phyloP scores from a whole-genome alignment of 2,797 vertebrate genomes.

The Apogon talboti region DNA sequence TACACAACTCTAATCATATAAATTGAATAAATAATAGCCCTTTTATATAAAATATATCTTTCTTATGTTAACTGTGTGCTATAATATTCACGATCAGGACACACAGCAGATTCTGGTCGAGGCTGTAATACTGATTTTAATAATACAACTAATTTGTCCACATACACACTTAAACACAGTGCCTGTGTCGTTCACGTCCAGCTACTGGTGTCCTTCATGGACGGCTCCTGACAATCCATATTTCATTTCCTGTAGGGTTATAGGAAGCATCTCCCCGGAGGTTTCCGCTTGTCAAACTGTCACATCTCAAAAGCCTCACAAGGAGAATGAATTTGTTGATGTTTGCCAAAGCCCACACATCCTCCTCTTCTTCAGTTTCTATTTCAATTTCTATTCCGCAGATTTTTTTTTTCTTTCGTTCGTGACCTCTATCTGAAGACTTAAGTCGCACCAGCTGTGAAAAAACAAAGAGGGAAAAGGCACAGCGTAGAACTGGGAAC shows the following conservation, averaged over 20 bases:
- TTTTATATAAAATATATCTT: too few species aligned
- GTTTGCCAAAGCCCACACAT: slow-evolving; percentile 67
- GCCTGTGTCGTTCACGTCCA: slow-evolving; percentile 24
- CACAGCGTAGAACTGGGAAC: slow-evolving; percentile 22
- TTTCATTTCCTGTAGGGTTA: slow-evolving; percentile 77
- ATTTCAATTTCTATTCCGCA: slow-evolving; percentile 40
- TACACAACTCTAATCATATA: too few species aligned
- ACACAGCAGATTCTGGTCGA: neutral
- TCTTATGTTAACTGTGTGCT: too few species aligned
- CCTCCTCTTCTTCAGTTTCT: slow-evolving; percentile 53
- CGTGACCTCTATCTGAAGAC: slow-evolving; percentile 47
- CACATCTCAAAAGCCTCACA: slow-evolving; percentile 66
- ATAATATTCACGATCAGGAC: neutral
- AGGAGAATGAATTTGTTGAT: slow-evolving; percentile 70
- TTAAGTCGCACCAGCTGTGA: slow-evolving; percentile 44
- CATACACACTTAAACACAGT: neutral
- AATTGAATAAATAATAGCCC: too few species aligned
- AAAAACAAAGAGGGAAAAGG: slow-evolving; percentile 23
- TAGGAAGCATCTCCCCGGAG: slow-evolving; percentile 68
- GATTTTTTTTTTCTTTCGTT: slow-evolving; percentile 18
- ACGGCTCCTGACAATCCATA: slow-evolving; percentile 68
- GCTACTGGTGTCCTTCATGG: slow-evolving; percentile 63
- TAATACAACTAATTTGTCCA: neutral
- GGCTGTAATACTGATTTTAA: neutral
- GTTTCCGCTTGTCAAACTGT: slow-evolving; percentile 75